Evolutionary conservation across 2,797 vertebrate genomes (phyloP), one percentile per base, ranked within the genome.

Genomic region (Sciaenops ocellatus): DNA sequence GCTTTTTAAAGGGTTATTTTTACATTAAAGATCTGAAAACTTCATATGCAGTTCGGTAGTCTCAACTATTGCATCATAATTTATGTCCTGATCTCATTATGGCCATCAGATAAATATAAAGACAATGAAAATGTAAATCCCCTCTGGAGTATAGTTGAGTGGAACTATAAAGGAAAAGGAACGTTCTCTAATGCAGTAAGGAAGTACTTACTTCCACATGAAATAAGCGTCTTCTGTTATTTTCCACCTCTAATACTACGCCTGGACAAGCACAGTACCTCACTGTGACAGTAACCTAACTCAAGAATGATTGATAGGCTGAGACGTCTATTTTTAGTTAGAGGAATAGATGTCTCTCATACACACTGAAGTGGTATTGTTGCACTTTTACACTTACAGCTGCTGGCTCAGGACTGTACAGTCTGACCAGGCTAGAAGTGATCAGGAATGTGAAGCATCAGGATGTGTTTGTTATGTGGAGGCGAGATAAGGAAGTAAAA

Each of bases 251-350:
- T 47, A 8, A 51, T 48, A 66, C 18, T 34, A 44, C 50, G 24
- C 44, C 38, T 30, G 12, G 3, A 24, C 2, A 2, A 47, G 15
- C 54, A 41, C 30, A 70, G 13, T 41, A 75, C 13, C 26, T 56
- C 30, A 78, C 6, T 3, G 0, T 46, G 61, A 59, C 52, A 51
- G 46, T 42, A 26, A 48, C 44, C 74, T 64, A 69, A 77, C 80
- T 60, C 34, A 69, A 66, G 64, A 84, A 41, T 38, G 76, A 73
- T 16, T 18, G 42, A 84, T 50, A 56, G n/a, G 69, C 34, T 63
- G 38, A 67, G 57, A 26, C 6, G 17, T 73, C 60, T 83, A 81
- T 91, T 78, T 74, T 83, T 74, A 76, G 83, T 44, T 20, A 22
- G 28, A 42, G 48, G 50, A 69, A 69, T 26, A 76, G 20, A 83